A percentile compares a stretch with the other conserved stretches of the same genome.
Conservation (phyloP, 1,140 invertebrate species). For the Homalodisca vitripennis region DNA sequence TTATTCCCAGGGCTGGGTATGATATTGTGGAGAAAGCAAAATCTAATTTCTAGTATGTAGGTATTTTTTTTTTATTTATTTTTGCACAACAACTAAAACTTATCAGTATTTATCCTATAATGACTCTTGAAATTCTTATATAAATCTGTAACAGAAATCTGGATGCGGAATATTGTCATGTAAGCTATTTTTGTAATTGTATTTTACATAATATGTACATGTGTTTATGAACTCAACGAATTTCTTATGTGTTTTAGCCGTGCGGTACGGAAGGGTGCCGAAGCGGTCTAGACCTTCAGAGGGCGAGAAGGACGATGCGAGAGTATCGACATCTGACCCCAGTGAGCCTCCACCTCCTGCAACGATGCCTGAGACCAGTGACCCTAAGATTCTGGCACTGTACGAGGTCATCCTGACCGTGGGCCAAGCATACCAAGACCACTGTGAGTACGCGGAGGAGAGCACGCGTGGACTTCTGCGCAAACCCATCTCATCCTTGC, state of each 20-base stretch:
- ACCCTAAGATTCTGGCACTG: constrained; percentile 60
- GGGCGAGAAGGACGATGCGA: constrained; percentile 49
- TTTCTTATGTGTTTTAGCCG: constrained; percentile 63
- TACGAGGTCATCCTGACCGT: constrained; percentile 87
- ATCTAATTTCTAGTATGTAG: no score
- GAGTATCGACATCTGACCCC: constrained; percentile 46
- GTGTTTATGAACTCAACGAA: no score
- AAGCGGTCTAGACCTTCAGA: constrained; percentile 82
- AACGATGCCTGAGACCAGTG: constrained; percentile 36
- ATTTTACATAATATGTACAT: no score
- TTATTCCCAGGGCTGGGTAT: no score
- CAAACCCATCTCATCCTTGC: constrained; percentile 66
- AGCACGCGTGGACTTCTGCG: constrained; percentile 66
- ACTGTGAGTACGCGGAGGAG: constrained; percentile 90
- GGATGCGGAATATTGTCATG: no score
- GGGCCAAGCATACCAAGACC: constrained; percentile 84
- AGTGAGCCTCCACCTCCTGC: constrained; percentile 44
- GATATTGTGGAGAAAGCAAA: no score
- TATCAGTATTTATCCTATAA: no score
- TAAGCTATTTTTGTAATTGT: no score
- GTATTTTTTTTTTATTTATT: no score
- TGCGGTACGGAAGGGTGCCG: constrained; percentile 92
- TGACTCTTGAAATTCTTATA: no score
- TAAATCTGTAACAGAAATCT: no score
- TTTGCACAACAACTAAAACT: no score